Evolutionary conservation across 2,888 invertebrate species (phyloP).

Genomic region (Eristalinus aeneus): DNA sequence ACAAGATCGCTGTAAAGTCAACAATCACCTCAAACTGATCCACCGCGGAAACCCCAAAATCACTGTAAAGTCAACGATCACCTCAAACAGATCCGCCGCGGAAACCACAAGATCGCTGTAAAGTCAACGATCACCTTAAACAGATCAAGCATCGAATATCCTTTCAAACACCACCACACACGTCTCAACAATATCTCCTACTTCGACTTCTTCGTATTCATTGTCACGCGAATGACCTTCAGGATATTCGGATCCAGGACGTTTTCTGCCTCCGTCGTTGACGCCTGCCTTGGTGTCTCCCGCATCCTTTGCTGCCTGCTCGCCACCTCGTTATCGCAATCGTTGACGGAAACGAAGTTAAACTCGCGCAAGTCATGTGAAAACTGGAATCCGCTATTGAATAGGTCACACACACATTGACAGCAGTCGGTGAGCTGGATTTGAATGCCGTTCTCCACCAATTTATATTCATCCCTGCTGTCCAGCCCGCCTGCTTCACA

Average conservation of each 20-base stretch:
- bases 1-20: too few species aligned
- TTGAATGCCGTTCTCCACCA: slow-evolving; percentile 32
- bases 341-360: background rate
- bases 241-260: slow-evolving; percentile 61
- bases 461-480: slow-evolving; percentile 7
- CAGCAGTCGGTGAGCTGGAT: slow-evolving; percentile 57
- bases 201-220: slow-evolving; percentile 27
- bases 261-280: background rate
- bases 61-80: too few species aligned
- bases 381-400: slow-evolving; percentile 28
- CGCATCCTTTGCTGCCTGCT: background rate
- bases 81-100: too few species aligned
- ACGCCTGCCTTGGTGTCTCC: background rate
- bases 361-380: slow-evolving; percentile 17
- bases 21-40: too few species aligned
- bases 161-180: background rate
- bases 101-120: too few species aligned
- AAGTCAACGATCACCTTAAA: too few species aligned
- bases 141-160: too few species aligned
- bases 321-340: background rate
- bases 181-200: background rate
- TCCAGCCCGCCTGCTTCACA: background rate
- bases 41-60: too few species aligned
- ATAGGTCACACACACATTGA: slow-evolving; percentile 64
- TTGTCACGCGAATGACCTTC: slow-evolving; percentile 54